A percentile compares a stretch with the other conserved stretches of the same genome.
These are phyloP conservation scores for Micronycteris hirsuta DNA, from an alignment of 2,113 vertebrate species.

Conservation along the genomic window DNA sequence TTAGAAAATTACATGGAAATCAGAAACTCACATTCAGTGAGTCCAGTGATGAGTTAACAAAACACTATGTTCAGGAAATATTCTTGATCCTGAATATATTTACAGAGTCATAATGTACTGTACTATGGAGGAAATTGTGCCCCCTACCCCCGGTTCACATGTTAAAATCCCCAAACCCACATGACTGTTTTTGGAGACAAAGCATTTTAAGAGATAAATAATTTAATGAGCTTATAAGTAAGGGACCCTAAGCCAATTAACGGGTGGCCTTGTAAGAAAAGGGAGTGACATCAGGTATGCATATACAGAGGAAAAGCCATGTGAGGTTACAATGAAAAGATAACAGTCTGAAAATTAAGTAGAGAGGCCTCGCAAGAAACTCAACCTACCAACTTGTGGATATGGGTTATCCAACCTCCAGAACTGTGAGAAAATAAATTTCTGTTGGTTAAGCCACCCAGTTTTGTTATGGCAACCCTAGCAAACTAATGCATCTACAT, in stretches of 20 bases:
- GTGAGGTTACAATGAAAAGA: background rate
- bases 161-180: background rate
- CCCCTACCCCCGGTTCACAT: background rate
- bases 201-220: background rate
- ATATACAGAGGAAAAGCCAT: background rate
- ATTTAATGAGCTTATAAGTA: background rate
- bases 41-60: background rate
- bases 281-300: accelerated
- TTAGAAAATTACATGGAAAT: background rate
- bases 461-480: background rate
- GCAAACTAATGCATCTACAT: background rate
- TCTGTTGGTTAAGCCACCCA: background rate
- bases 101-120: background rate
- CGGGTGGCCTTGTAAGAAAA: background rate
- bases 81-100: background rate
- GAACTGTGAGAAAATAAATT: background rate
- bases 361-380: background rate
- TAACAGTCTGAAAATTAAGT: background rate
- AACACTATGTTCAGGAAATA: background rate
- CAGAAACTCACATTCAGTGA: background rate
- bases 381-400: background rate
- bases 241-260: background rate
- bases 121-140: background rate
- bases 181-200: background rate
- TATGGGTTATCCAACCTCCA: background rate